Evolutionary conservation across 2,888 invertebrate genomes (phyloP).

Genomic region (Notodonta ziczac): DNA sequence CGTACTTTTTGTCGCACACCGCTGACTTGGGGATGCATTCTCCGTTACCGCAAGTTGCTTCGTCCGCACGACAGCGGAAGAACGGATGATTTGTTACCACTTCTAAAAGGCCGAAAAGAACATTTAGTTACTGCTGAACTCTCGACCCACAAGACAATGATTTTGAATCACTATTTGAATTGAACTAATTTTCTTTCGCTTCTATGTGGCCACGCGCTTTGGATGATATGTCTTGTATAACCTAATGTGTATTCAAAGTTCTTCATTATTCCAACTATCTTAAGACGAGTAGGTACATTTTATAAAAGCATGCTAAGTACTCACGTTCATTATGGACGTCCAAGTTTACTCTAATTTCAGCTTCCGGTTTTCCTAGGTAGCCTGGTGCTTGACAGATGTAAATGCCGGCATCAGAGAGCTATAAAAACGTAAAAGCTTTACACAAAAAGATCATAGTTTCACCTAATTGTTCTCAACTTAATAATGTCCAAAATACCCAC

Average conservation of each 20-base stretch:
- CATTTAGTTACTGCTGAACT: no score
- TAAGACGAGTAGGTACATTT: no score
- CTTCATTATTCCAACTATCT: no score
- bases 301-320: conserved; percentile 53
- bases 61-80: conserved; percentile 64
- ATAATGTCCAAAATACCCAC: no score
- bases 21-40: conserved; percentile 93
- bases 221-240: no score
- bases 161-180: no score
- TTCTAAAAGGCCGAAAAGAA: conserved; percentile 7
- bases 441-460: no score
- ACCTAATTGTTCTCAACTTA: no score
- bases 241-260: no score
- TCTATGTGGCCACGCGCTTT: no score
- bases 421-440: conserved; percentile 26
- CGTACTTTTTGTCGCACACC: conserved; percentile 90
- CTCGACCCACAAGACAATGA: no score
- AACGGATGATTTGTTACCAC: conserved; percentile 14
- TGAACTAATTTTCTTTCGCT: no score
- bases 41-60: conserved; percentile 95
- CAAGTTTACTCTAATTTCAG: conserved; percentile 88
- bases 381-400: conserved; percentile 93
- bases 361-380: conserved; percentile 86
- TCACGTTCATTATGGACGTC: conserved; percentile 90
- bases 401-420: conserved; percentile 90